Conservation (phyloP, 2,888 invertebrate genomes). For the Dexiosoma caninum region DNA sequence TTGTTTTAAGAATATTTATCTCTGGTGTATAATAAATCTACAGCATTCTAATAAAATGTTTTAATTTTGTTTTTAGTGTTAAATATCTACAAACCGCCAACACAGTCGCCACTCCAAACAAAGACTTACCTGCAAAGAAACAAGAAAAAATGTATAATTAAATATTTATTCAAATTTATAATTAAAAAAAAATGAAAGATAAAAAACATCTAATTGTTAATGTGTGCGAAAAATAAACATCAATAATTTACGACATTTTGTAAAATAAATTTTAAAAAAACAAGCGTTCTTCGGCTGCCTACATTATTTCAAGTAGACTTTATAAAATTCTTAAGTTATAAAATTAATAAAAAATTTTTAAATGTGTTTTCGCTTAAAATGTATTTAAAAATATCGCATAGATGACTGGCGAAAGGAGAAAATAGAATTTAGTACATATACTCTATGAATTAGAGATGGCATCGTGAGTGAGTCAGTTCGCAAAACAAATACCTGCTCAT, state of each 20-base stretch:
- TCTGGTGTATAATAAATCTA: slow-evolving; percentile 41
- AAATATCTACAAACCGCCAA: slow-evolving; percentile 20
- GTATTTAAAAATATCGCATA: no score
- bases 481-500: no score
- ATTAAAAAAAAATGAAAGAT: slow-evolving; percentile 7
- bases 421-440: no score
- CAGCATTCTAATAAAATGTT: slow-evolving; percentile 13
- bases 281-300: no score
- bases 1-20: background rate
- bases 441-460: no score
- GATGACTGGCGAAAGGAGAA: no score
- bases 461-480: no score
- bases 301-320: no score
- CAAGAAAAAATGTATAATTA: slow-evolving; percentile 26
- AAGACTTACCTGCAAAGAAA: slow-evolving; percentile 64
- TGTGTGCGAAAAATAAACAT: background rate
- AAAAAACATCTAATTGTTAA: background rate
- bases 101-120: slow-evolving; percentile 1
- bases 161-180: slow-evolving; percentile 17
- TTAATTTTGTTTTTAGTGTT: background rate
- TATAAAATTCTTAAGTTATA: no score
- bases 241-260: slow-evolving; percentile 6
- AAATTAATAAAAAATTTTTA: no score
- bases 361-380: no score
- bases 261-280: background rate